Conservation (phyloP, 2,797 vertebrate genomes). For the Phalanger gymnotis region DNA sequence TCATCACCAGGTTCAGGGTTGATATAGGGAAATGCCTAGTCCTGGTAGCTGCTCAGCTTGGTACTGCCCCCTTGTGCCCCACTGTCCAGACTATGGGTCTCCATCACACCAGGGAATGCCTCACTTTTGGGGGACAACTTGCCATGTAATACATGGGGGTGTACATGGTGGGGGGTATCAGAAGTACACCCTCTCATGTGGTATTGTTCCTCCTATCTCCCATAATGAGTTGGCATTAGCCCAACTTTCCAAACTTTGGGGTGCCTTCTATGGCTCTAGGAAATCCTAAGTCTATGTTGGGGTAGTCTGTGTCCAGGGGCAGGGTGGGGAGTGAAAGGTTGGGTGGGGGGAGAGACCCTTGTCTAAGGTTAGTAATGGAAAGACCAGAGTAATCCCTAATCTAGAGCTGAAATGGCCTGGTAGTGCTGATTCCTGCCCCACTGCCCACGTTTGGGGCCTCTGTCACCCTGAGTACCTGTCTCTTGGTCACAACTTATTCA, state of each 20-base stretch:
- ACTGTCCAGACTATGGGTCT: not conserved
- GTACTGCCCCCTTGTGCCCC: not conserved
- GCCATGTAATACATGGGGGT: not conserved
- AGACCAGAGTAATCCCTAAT: not conserved
- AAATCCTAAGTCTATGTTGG: not conserved
- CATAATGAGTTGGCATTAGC: slow-evolving; percentile 61
- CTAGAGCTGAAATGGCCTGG: not conserved
- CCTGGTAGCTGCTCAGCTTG: slow-evolving; percentile 31
- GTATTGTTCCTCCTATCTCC: slow-evolving; percentile 34
- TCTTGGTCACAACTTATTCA: not conserved
- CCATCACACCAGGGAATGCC: slow-evolving; percentile 33
- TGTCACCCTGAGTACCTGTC: not conserved
- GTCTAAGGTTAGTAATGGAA: not conserved
- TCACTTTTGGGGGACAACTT: not conserved
- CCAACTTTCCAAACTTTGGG: slow-evolving; percentile 80
- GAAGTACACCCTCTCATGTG: slow-evolving; percentile 37
- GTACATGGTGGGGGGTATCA: not conserved
- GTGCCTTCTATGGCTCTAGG: slow-evolving; percentile 45
- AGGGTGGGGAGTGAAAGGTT: not conserved
- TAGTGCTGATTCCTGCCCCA: not conserved
- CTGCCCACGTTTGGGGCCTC: not conserved
- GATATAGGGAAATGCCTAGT: not conserved
- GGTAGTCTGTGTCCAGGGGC: not conserved
- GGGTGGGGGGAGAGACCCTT: not conserved
- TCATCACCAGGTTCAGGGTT: not conserved